Evolutionary conservation across 2,888 invertebrate genomes (phyloP), one percentile per base, ranked within the genome.

Genomic region (Hemicrepidius hirtus): DNA sequence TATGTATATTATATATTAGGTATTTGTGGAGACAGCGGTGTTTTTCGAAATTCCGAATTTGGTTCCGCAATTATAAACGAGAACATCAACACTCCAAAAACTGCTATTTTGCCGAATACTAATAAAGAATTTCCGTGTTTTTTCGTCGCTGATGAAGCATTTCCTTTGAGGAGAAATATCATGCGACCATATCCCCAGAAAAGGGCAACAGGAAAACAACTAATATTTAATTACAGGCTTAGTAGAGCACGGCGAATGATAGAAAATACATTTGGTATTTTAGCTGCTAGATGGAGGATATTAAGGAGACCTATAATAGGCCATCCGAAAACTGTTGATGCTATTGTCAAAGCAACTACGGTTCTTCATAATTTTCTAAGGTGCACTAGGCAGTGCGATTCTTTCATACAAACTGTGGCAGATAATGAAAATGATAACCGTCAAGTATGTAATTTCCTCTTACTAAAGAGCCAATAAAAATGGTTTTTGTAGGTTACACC

Each of bases 11-110:
- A 28, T 4, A 4, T 46, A 28, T 6, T 21, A 63, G 62, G 62
- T 12, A 63, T 63, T 63, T 63, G 62, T 41, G 55, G 67, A 21
- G 72, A 73, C 68, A 63, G 72, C n/a, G 75, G 75, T 16, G 70
- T 75, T 24, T 75, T 75, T 53, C 21, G 41, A 40, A 50, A 73
- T 7, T 68, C 72, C 2, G 44, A 65, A 7, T 65, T 75, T 24
- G 62, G 68, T 37, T 46, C 44, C 3, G 67, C 55, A 10, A 72
- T 74, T 37, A 12, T 67, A 57, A 40, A 53, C 9, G 62, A 55
- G 10, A 37, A 20, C 10, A 46, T 74, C 6, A 60, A 62, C 20
- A 59, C 24, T 16, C 68, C 65, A 18, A n/a, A 10, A 40, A 63
- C 24, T 32, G 41, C 16, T 21, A 24, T 46, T 40, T 44, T 70